Percentiles rank a stretch among this genome's conserved stretches.
phyloP scores from a whole-genome alignment of 2,888 invertebrate genomes.

The Uloborus plumipes region DNA sequence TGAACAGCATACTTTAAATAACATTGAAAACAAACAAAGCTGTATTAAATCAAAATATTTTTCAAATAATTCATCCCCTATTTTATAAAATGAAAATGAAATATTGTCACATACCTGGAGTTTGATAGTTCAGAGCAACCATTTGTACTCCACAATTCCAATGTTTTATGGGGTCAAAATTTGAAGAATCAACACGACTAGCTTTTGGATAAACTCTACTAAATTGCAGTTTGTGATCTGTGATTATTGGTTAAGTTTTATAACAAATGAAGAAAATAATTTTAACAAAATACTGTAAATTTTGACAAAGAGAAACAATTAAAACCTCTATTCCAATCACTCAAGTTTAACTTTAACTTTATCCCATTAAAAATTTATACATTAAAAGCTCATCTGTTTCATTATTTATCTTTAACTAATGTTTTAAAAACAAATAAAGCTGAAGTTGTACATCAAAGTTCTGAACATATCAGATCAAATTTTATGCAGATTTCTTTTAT shows the following conservation, averaged over 20 bases:
- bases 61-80: too few relatives aligned
- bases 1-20: too few relatives aligned
- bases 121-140: constrained; percentile 98
- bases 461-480: too few relatives aligned
- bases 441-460: too few relatives aligned
- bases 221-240: constrained; percentile 78
- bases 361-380: too few relatives aligned
- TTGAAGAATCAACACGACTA: constrained; percentile 94
- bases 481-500: too few relatives aligned
- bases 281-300: background rate
- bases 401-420: too few relatives aligned
- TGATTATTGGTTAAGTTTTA: constrained; percentile 26
- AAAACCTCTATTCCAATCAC: background rate
- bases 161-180: constrained; percentile 93
- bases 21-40: too few relatives aligned
- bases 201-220: constrained; percentile 93
- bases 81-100: constrained; percentile 28
- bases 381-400: too few relatives aligned
- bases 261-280: background rate
- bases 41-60: too few relatives aligned
- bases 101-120: constrained; percentile 74
- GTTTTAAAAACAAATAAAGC: too few relatives aligned
- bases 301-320: background rate
- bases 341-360: too few relatives aligned
- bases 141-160: constrained; percentile 98